Percentiles rank a stretch among this genome's conserved stretches.
Conservation (phyloP, 2,113 vertebrate species). For the Anthoscopus minutus region DNA sequence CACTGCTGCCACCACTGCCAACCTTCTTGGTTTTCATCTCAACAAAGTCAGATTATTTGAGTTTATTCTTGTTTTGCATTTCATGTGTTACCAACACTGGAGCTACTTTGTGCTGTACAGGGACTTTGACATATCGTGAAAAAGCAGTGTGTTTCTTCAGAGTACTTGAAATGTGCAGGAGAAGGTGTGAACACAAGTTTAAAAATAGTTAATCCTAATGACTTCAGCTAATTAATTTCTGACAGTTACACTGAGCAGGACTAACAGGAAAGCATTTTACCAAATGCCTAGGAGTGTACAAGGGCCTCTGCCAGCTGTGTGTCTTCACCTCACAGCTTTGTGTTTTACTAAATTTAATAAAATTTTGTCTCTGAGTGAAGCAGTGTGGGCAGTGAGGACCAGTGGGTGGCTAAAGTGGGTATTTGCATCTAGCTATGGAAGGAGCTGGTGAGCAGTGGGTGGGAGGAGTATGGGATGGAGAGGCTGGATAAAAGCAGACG, state of each 20-base stretch:
- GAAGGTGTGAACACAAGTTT: too few relatives aligned
- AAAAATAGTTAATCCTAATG: neutral
- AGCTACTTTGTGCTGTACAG: neutral
- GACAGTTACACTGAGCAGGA: neutral
- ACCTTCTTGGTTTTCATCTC: neutral
- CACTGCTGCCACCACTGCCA: neutral
- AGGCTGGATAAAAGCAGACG: neutral
- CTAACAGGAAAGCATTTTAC: neutral
- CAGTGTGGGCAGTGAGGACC: neutral
- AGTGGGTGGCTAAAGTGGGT: neutral
- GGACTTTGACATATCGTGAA: neutral
- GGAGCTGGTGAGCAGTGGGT: neutral
- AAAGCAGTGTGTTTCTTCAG: neutral
- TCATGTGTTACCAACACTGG: fast-evolving
- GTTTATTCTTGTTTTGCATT: neutral
- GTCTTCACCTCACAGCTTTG: neutral
- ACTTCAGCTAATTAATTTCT: neutral
- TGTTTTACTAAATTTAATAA: neutral
- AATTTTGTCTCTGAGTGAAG: neutral
- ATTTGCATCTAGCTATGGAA: fast-evolving
- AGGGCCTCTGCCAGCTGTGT: neutral
- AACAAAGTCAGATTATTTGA: neutral
- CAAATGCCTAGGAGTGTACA: neutral
- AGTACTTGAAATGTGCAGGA: neutral
- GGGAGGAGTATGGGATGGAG: neutral